Percentiles rank a stretch among this genome's conserved stretches.
Evolutionary conservation across 1,140 invertebrate genomes (phyloP).

Genomic region (Cydia splendana): DNA sequence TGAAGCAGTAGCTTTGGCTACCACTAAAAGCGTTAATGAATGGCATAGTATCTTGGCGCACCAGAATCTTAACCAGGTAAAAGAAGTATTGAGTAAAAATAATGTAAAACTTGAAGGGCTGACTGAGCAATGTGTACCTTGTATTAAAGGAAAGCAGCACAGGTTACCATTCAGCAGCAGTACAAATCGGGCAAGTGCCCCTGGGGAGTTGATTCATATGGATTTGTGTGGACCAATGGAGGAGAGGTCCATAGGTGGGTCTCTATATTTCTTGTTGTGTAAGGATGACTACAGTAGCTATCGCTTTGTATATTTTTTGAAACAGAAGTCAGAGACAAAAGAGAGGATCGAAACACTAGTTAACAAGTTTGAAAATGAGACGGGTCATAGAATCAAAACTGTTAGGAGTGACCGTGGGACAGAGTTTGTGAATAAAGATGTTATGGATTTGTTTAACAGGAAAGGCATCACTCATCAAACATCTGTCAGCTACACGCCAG

Average conservation of each 20-base stretch:
- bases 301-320: slow-evolving; percentile 46
- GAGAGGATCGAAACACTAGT: no score
- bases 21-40: slow-evolving; percentile 15
- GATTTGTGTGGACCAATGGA: slow-evolving; percentile 50
- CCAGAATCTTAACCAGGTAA: slow-evolving; percentile 53
- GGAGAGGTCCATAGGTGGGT: slow-evolving; percentile 42
- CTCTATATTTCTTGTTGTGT: slow-evolving; percentile 41
- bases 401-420: no score
- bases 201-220: slow-evolving; percentile 38
- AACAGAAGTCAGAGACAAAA: slow-evolving; percentile 37
- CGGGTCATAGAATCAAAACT: no score
- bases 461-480: no score
- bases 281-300: slow-evolving; percentile 51
- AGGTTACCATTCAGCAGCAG: slow-evolving; percentile 45
- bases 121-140: slow-evolving; percentile 49
- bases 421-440: no score
- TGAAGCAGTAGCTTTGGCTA: no score
- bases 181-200: background rate
- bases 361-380: no score
- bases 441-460: no score
- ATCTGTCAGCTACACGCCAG: no score
- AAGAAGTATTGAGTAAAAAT: slow-evolving; percentile 38
- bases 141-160: slow-evolving; percentile 59
- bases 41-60: slow-evolving; percentile 58
- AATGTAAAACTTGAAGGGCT: slow-evolving; percentile 36